phyloP scores from a whole-genome alignment of 2,888 invertebrate genomes.

The Ichneumoninae sp. region DNA sequence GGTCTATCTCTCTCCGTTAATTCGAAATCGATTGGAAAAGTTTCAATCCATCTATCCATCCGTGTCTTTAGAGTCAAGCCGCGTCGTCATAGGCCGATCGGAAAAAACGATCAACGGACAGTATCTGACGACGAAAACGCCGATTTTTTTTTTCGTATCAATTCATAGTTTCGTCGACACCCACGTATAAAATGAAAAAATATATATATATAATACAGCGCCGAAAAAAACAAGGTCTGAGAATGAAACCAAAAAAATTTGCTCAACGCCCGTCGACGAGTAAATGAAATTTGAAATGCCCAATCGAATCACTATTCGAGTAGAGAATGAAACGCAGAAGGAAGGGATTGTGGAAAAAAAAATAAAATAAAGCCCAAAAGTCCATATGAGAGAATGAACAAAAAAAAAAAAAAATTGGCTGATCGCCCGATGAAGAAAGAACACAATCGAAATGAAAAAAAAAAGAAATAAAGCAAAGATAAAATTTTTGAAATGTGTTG shows the following conservation, averaged over 20 bases:
- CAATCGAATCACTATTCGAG: neutral
- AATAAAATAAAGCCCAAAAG: conserved; percentile 15
- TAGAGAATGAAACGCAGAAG: conserved; percentile 60
- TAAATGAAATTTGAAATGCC: neutral
- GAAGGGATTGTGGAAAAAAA: conserved; percentile 66
- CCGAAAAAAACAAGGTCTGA: conserved; percentile 14
- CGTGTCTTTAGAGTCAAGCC: conserved; percentile 2
- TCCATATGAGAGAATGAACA: neutral
- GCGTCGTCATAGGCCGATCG: neutral
- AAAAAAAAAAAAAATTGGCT: conserved; percentile 69
- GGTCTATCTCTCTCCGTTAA: neutral
- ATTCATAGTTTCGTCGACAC: conserved; percentile 65
- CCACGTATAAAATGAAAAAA: conserved; percentile 44
- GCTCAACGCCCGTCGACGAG: neutral
- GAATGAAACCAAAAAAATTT: neutral
- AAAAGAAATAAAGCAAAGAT: conserved; percentile 72
- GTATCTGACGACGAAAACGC: neutral
- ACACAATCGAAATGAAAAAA: neutral
- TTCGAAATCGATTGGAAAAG: conserved; percentile 3
- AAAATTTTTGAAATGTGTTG: conserved; percentile 77
- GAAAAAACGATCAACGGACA: neutral
- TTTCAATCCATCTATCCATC: neutral
- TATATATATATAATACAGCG: conserved; percentile 18
- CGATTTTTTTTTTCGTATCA: conserved; percentile 27
- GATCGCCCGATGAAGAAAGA: conserved; percentile 72